Evolutionary conservation across 53 echinoderm and acorn worm genomes (phyloP).

Genomic region (Antedon mediterranea): DNA sequence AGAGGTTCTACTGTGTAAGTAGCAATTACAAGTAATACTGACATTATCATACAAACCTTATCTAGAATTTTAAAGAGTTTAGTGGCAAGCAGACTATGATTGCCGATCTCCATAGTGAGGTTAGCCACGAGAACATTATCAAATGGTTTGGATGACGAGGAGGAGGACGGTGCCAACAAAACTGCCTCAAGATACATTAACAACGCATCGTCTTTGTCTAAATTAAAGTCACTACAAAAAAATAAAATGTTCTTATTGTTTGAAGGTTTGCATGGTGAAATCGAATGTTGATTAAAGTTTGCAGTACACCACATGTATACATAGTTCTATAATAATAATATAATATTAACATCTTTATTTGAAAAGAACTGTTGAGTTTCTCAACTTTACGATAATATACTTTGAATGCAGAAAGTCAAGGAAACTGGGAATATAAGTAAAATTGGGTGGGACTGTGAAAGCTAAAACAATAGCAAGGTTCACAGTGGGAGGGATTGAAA

Average conservation of each 20-base stretch:
- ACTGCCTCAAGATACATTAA: slow-evolving; percentile 45
- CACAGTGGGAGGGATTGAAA: neutral
- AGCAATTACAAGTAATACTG: neutral
- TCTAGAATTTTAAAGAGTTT: slow-evolving; percentile 41
- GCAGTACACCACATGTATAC: too few relatives aligned
- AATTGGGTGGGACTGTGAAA: too few relatives aligned
- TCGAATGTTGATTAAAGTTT: too few relatives aligned
- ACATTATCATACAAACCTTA: slow-evolving; percentile 44
- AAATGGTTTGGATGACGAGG: slow-evolving; percentile 2
- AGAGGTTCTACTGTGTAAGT: too few relatives aligned
- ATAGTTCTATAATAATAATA: too few relatives aligned
- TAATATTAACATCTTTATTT: too few relatives aligned
- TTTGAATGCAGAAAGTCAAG: too few relatives aligned
- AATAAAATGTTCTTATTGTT: too few relatives aligned
- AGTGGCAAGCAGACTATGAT: slow-evolving; percentile 24
- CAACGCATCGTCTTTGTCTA: slow-evolving; percentile 50
- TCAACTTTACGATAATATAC: neutral
- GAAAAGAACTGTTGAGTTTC: too few relatives aligned
- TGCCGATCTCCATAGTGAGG: slow-evolving; percentile 25
- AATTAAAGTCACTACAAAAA: slow-evolving; percentile 57
- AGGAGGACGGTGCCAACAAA: slow-evolving; percentile 25
- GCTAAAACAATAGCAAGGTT: too few relatives aligned
- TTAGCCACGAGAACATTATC: slow-evolving; percentile 16
- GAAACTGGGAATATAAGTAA: too few relatives aligned
- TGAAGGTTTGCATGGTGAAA: too few relatives aligned